A percentile compares a stretch with the other conserved stretches of the same genome.
These are phyloP conservation scores for Phaedon cochleariae DNA, from an alignment of 2,888 invertebrate genomes.

Conservation along the genomic window DNA sequence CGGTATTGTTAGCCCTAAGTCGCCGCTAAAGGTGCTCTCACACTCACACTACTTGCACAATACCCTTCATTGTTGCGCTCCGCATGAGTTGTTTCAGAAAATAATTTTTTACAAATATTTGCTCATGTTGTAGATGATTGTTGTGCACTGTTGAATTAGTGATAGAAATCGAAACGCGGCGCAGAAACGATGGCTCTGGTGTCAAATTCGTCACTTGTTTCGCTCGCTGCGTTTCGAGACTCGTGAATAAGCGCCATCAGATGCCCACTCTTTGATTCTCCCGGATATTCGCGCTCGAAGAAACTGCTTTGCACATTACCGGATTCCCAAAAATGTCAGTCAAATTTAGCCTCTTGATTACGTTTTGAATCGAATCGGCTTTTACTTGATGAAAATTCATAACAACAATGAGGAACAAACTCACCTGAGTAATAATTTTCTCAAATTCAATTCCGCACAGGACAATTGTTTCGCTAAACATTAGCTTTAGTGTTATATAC, in stretches of 20 bases:
- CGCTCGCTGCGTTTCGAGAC: background rate
- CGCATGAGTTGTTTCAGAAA: conserved; percentile 58
- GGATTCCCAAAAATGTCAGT: background rate
- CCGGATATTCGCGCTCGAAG: conserved; percentile 56
- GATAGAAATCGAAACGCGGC: background rate
- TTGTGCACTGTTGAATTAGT: conserved; percentile 59
- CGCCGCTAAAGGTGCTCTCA: conserved; percentile 39
- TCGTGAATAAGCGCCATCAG: conserved; percentile 47
- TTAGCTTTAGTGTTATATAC: no score
- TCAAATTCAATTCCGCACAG: no score
- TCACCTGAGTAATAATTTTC: no score
- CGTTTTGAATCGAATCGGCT: no score
- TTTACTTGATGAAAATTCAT: no score
- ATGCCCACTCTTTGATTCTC: conserved; percentile 53
- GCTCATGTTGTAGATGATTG: conserved; percentile 60
- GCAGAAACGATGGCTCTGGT: background rate
- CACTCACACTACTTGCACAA: conserved; percentile 54
- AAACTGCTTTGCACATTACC: conserved; percentile 15
- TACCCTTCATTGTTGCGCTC: conserved; percentile 55
- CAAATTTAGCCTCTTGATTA: background rate
- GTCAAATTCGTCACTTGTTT: background rate
- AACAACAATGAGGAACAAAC: no score
- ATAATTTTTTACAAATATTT: conserved; percentile 58
- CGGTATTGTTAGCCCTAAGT: conserved; percentile 39
- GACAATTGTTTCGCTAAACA: no score